These are phyloP conservation scores for Rhinopomastus cyanomelas DNA, from an alignment of 2,113 vertebrate genomes.

Conservation along the genomic window DNA sequence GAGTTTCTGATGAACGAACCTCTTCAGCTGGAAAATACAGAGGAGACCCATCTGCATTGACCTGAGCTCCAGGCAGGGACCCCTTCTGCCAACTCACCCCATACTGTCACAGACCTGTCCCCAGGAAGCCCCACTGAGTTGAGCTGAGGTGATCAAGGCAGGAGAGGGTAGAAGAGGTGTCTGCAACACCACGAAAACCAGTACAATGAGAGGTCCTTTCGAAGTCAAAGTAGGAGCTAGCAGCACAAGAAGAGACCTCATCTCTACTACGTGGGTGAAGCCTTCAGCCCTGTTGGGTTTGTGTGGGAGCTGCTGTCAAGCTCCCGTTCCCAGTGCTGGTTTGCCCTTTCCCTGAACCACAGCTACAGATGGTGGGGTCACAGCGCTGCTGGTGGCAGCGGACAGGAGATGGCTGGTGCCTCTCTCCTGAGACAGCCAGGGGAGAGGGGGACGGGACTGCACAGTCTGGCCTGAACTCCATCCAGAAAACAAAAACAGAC, in stretches of 20 bases:
- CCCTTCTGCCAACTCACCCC: not conserved
- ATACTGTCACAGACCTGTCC: not conserved
- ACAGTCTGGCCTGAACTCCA: not conserved
- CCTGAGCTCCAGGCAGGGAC: not conserved
- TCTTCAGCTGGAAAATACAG: not conserved
- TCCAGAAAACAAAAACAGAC: not conserved
- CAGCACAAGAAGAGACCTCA: not conserved
- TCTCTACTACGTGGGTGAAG: too few species aligned
- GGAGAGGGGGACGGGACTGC: not conserved
- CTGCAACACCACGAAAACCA: not conserved
- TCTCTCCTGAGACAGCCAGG: not conserved
- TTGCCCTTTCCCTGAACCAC: not conserved
- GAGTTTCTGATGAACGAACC: not conserved
- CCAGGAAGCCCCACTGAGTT: not conserved
- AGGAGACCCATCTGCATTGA: fast-evolving
- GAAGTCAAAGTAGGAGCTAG: not conserved
- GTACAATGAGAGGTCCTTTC: not conserved
- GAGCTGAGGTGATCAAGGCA: not conserved
- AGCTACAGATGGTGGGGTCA: not conserved
- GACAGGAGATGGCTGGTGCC: fast-evolving
- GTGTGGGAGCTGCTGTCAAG: not conserved
- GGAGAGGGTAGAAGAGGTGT: not conserved
- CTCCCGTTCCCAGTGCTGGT: not conserved
- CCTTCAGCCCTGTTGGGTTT: not conserved
- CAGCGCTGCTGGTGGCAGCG: not conserved